A percentile compares a stretch with the other conserved stretches of the same genome.
Conservation (phyloP, 2,888 invertebrate species). For the Apamea crenata region DNA sequence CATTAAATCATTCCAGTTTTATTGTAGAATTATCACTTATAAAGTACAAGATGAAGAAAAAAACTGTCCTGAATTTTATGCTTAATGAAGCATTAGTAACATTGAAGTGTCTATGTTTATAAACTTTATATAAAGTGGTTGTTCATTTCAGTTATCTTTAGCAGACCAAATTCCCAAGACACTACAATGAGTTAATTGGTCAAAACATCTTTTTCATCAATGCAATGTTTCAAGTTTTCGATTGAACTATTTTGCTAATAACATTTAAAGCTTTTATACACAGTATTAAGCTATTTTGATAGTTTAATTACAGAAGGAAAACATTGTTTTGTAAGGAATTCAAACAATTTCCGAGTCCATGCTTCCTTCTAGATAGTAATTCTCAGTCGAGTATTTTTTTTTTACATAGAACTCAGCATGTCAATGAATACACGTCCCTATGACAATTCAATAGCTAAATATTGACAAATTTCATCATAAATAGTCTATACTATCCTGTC, state of each 20-base stretch:
- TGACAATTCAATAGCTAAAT: neutral
- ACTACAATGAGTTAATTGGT: constrained; percentile 23
- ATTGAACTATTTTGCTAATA: neutral
- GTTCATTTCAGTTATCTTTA: constrained; percentile 4
- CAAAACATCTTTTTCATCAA: constrained; percentile 11
- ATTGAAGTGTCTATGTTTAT: neutral
- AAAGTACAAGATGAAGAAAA: neutral
- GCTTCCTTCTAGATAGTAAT: constrained; percentile 44
- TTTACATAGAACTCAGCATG: constrained; percentile 34
- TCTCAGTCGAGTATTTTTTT: constrained; percentile 49
- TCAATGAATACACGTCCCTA: constrained; percentile 6
- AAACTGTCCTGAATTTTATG: neutral
- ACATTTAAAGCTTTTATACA: neutral
- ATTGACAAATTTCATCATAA: neutral
- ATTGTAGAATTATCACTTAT: neutral
- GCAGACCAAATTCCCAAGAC: constrained; percentile 5
- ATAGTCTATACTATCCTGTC: constrained; percentile 4
- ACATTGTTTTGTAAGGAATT: constrained; percentile 16
- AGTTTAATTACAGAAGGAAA: constrained; percentile 10
- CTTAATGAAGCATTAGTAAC: neutral
- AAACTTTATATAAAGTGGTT: neutral
- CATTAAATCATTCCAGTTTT: neutral
- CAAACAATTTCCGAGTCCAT: constrained; percentile 27
- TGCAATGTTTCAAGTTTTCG: neutral
- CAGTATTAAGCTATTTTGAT: neutral